Conservation (phyloP, 1,140 invertebrate genomes). For the Heliconius hermathena region DNA sequence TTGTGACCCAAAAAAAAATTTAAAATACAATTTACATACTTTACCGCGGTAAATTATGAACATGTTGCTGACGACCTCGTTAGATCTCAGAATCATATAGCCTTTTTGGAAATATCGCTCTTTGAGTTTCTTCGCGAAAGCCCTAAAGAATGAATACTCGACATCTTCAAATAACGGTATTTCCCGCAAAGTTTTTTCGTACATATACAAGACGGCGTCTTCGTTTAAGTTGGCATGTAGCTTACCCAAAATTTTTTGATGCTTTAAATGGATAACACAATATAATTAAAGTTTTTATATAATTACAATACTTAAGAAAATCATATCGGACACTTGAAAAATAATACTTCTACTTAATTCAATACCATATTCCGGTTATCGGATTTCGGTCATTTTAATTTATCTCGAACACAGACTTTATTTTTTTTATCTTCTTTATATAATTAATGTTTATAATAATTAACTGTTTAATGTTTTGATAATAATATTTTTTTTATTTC, state of each 20-base stretch:
- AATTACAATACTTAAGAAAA: slow-evolving; percentile 30
- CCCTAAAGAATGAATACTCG: slow-evolving; percentile 77
- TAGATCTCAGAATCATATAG: slow-evolving; percentile 71
- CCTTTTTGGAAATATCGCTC: slow-evolving; percentile 77
- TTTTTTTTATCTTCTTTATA: too few species aligned
- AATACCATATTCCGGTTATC: too few species aligned
- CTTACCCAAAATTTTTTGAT: slow-evolving; percentile 74
- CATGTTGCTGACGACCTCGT: slow-evolving; percentile 74
- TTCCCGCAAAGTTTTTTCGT: slow-evolving; percentile 74
- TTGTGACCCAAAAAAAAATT: background rate
- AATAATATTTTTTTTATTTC: too few species aligned
- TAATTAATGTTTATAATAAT: too few species aligned
- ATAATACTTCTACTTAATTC: background rate
- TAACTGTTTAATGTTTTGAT: too few species aligned
- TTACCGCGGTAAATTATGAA: slow-evolving; percentile 76
- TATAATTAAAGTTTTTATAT: slow-evolving; percentile 31
- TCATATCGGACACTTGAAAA: background rate
- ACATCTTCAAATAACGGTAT: slow-evolving; percentile 78
- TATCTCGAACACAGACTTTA: too few species aligned
- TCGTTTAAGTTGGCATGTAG: slow-evolving; percentile 77
- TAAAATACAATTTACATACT: slow-evolving; percentile 45
- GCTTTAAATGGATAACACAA: slow-evolving; percentile 53
- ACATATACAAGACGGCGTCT: slow-evolving; percentile 77
- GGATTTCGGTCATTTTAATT: too few species aligned
- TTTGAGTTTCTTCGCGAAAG: slow-evolving; percentile 73